These are phyloP conservation scores for Rhingia rostrata DNA, from an alignment of 2,888 invertebrate species.

Conservation along the genomic window DNA sequence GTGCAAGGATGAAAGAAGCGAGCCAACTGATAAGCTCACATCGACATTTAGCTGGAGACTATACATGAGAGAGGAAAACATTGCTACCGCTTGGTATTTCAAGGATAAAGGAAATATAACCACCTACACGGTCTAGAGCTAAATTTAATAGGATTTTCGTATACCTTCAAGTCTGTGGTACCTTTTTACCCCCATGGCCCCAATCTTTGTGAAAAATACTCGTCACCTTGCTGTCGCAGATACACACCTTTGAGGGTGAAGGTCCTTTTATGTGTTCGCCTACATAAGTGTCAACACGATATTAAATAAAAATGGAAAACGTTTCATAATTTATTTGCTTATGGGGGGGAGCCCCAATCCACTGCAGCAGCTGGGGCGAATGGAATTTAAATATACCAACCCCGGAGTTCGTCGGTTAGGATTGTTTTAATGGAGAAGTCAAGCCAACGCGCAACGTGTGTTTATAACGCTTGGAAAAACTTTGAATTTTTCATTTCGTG, in stretches of 20 bases:
- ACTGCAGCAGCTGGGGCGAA: conserved; percentile 26
- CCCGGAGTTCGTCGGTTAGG: conserved; percentile 6
- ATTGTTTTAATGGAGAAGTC: conserved; percentile 65
- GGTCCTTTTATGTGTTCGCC: conserved; percentile 61
- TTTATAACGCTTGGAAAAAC: conserved; percentile 22
- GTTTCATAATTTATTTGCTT: conserved; percentile 71
- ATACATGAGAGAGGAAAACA: conserved; percentile 2
- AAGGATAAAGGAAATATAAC: background rate
- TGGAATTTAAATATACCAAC: conserved; percentile 55
- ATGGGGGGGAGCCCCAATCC: conserved; percentile 4
- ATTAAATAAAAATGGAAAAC: conserved; percentile 73
- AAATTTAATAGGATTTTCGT: conserved; percentile 71
- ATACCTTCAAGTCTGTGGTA: conserved; percentile 42
- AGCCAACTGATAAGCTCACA: conserved; percentile 67
- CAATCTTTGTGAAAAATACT: conserved; percentile 55
- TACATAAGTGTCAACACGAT: conserved; percentile 69
- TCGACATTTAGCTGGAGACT: conserved; percentile 14
- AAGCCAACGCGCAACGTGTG: conserved; percentile 17
- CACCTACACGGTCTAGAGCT: background rate
- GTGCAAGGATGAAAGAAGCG: conserved; percentile 29
- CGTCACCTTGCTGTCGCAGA: conserved; percentile 30
- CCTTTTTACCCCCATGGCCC: conserved; percentile 13
- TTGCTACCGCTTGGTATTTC: background rate
- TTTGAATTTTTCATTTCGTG: conserved; percentile 73
- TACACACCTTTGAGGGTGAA: conserved; percentile 14